phyloP scores from a whole-genome alignment of 2,797 vertebrate species.

The Tympanoctomys barrerae region DNA sequence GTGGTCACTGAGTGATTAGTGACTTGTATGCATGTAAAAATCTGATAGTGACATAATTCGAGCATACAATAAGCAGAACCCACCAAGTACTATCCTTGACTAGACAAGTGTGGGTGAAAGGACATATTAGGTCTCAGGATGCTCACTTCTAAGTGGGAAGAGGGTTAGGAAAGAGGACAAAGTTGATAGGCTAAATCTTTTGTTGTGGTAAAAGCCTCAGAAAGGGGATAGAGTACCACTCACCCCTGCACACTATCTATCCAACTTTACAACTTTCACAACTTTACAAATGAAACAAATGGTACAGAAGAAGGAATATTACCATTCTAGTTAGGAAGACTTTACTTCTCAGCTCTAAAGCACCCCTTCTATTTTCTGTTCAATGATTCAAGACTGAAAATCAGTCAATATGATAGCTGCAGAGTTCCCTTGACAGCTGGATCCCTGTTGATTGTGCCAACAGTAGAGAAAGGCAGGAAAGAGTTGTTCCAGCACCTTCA shows the following conservation, averaged over 20 bases:
- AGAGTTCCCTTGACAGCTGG: not conserved
- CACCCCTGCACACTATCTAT: not conserved
- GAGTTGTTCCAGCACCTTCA: too few species aligned
- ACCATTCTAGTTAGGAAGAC: accelerated
- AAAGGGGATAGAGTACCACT: not conserved
- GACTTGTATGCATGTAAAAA: not conserved
- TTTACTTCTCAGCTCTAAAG: not conserved
- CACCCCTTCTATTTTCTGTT: not conserved
- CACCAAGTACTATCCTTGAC: not conserved
- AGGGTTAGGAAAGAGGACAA: not conserved
- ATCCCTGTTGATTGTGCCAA: not conserved
- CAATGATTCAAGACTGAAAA: not conserved
- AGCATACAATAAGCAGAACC: not conserved
- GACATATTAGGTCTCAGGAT: not conserved
- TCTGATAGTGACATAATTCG: not conserved
- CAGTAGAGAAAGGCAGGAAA: not conserved
- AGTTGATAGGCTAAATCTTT: not conserved
- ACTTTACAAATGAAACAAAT: not conserved
- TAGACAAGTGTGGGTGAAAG: not conserved
- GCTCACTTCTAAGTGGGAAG: not conserved
- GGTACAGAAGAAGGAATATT: not conserved
- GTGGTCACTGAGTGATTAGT: too few species aligned
- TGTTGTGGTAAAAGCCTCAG: not conserved
- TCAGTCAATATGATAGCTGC: not conserved
- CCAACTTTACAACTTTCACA: not conserved